A percentile compares a stretch with the other conserved stretches of the same genome.
Conservation (phyloP, 2,888 invertebrate species). For the Eurytoma adleriae region DNA sequence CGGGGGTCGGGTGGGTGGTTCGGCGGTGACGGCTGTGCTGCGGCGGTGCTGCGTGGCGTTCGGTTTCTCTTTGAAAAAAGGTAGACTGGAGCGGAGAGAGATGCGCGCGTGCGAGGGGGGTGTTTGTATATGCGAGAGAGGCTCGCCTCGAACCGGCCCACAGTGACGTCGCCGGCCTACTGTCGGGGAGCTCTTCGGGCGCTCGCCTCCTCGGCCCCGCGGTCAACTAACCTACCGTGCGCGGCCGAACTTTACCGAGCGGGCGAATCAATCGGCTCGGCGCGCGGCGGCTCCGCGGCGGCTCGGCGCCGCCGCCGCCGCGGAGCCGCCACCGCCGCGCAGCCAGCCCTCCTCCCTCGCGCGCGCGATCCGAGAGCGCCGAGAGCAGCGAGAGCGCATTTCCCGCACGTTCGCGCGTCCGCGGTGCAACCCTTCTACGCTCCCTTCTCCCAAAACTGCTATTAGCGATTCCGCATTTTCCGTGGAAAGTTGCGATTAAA, state of each 20-base stretch:
- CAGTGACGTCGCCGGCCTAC: conserved; percentile 79
- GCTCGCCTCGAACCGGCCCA: conserved; percentile 76
- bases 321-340: neutral
- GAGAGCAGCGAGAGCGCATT: conserved; percentile 1
- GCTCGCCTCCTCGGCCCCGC: conserved; percentile 76
- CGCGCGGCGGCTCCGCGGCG: conserved; percentile 67
- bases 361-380: neutral
- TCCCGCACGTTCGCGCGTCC: neutral
- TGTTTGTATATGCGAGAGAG: conserved; percentile 66
- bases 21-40: too few species aligned
- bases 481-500: too few species aligned
- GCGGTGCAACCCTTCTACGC: neutral
- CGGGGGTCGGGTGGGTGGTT: too few species aligned
- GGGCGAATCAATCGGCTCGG: conserved; percentile 57
- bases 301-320: conserved; percentile 21
- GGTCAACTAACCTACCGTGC: conserved; percentile 74
- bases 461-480: too few species aligned
- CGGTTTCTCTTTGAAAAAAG: neutral
- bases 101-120: neutral
- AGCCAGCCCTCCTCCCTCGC: neutral
- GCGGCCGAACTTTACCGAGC: conserved; percentile 65
- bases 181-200: conserved; percentile 69
- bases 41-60: neutral
- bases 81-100: neutral
- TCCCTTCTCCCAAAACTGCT: too few species aligned